phyloP scores from a whole-genome alignment of 2,797 vertebrate species.

The Naso thynnoides region DNA sequence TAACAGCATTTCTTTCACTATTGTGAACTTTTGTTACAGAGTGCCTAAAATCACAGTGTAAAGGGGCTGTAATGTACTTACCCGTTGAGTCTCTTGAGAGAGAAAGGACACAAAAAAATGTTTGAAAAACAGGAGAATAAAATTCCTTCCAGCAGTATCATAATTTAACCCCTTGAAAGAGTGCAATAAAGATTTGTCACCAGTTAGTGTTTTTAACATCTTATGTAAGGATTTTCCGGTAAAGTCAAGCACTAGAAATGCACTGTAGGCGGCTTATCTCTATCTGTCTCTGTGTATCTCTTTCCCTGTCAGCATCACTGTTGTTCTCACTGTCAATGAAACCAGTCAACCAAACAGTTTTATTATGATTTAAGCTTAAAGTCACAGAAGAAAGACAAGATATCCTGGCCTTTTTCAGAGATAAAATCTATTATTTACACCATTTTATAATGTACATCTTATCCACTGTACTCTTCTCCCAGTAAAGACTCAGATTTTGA shows the following conservation, averaged over 20 bases:
- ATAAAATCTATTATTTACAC: neutral
- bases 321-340: neutral
- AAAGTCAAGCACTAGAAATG: slow-evolving; percentile 3
- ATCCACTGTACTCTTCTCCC: neutral
- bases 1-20: neutral
- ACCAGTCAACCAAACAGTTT: slow-evolving; percentile 7
- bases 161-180: slow-evolving; percentile 16
- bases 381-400: slow-evolving; percentile 71
- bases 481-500: neutral
- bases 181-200: neutral
- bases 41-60: neutral
- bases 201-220: slow-evolving; percentile 11
- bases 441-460: neutral
- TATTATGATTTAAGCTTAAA: slow-evolving; percentile 14
- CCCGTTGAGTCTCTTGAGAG: slow-evolving; percentile 14
- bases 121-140: slow-evolving; percentile 9
- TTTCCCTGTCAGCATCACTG: slow-evolving; percentile 5
- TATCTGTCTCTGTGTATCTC: neutral
- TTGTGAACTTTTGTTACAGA: neutral
- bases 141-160: slow-evolving; percentile 1
- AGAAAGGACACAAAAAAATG: neutral
- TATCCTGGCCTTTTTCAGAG: neutral
- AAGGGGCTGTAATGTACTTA: neutral
- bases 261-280: too few relatives aligned
- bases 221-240: neutral